Evolutionary conservation across 2,113 vertebrate species (phyloP).

Genomic region (Pyrgilauda ruficollis): DNA sequence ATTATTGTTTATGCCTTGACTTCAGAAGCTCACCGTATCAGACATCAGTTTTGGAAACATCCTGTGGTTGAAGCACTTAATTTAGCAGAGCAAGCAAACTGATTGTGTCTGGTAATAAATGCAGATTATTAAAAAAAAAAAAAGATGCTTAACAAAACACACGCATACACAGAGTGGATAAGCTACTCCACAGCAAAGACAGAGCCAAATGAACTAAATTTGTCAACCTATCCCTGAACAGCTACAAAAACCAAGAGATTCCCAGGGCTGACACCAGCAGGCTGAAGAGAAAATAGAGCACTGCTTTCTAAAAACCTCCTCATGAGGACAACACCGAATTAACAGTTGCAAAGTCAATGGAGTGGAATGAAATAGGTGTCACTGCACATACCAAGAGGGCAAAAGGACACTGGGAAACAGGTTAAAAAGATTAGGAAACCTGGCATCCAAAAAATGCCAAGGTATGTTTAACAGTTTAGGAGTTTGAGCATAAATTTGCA

Average conservation of each 20-base stretch:
- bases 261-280: background rate
- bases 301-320: background rate
- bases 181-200: background rate
- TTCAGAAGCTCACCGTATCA: constrained; percentile 57
- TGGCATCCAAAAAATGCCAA: background rate
- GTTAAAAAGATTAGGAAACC: background rate
- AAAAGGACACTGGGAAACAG: background rate
- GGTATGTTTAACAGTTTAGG: background rate
- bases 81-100: constrained; percentile 33
- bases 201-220: background rate
- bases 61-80: constrained; percentile 43
- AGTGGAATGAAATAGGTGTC: background rate
- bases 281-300: background rate
- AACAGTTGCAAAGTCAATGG: background rate
- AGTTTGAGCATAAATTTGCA: background rate
- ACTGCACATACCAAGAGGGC: rapidly evolving
- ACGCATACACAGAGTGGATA: rapidly evolving
- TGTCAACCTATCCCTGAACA: background rate
- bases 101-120: constrained; percentile 15
- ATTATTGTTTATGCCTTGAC: constrained; percentile 61
- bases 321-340: background rate
- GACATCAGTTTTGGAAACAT: constrained; percentile 64
- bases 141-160: background rate
- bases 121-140: background rate
- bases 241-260: background rate